Conservation (phyloP, 2,888 invertebrate species). For the Mesoligia furuncula region DNA sequence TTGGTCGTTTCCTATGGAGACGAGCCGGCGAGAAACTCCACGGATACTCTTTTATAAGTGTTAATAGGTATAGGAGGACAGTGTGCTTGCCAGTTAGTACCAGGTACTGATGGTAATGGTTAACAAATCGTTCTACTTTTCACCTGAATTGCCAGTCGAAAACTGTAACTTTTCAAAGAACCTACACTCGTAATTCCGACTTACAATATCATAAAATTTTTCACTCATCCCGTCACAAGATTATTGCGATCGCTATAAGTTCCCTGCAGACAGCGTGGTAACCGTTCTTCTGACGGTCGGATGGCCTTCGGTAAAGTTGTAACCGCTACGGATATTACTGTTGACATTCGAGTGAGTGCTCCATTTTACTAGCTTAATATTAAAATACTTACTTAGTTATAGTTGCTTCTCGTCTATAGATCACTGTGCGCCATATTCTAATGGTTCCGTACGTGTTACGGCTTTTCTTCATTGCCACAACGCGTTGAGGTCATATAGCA, state of each 20-base stretch:
- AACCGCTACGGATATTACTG: slow-evolving; percentile 44
- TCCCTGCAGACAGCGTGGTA: slow-evolving; percentile 32
- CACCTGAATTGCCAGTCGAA: too few relatives aligned
- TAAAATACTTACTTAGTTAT: not conserved
- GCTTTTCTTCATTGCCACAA: too few relatives aligned
- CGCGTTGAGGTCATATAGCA: too few relatives aligned
- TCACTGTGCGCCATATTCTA: too few relatives aligned
- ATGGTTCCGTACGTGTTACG: too few relatives aligned
- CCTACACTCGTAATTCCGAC: not conserved
- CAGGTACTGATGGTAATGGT: too few relatives aligned
- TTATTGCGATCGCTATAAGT: slow-evolving; percentile 27
- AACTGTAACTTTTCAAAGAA: too few relatives aligned
- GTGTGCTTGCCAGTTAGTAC: too few relatives aligned
- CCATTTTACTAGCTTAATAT: slow-evolving; percentile 28
- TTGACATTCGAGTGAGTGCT: slow-evolving; percentile 30
- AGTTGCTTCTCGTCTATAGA: not conserved
- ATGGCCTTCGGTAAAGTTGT: slow-evolving; percentile 45
- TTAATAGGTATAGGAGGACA: too few relatives aligned
- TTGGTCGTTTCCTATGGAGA: not conserved
- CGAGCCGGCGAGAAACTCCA: too few relatives aligned
- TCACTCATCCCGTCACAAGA: slow-evolving; percentile 14
- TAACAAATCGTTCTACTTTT: too few relatives aligned
- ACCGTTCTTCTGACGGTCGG: not conserved
- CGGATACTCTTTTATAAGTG: too few relatives aligned
- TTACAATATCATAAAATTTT: slow-evolving; percentile 7